Percentiles rank a stretch among this genome's conserved stretches.
phyloP scores from a whole-genome alignment of 1,140 invertebrate genomes.

The Euwallacea fornicatus region DNA sequence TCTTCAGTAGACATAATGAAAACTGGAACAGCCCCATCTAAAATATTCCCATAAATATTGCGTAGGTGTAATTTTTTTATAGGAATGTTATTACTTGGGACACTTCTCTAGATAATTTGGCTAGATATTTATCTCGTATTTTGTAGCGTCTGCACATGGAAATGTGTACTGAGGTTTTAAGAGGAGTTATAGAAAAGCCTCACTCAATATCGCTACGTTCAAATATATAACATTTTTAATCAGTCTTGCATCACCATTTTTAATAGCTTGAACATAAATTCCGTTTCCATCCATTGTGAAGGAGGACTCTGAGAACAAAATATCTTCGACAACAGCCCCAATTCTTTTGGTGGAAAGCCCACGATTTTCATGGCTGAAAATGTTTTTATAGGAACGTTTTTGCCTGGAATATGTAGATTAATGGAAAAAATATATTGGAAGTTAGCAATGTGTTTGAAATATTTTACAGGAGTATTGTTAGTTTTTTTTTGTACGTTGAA shows the following conservation, averaged over 20 bases:
- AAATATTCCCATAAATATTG: slow-evolving; percentile 21
- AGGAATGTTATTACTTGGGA: slow-evolving; percentile 13
- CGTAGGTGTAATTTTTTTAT: slow-evolving; percentile 12
- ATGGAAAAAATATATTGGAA: too few relatives aligned
- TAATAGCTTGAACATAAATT: slow-evolving; percentile 30
- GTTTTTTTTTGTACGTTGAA: slow-evolving; percentile 16
- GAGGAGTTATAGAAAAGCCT: not conserved
- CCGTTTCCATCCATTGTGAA: slow-evolving; percentile 24
- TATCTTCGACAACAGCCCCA: slow-evolving; percentile 8
- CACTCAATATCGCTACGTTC: too few relatives aligned
- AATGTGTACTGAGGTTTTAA: not conserved
- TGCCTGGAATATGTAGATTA: slow-evolving; percentile 11
- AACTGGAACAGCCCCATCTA: slow-evolving; percentile 7
- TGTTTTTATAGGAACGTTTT: slow-evolving; percentile 23
- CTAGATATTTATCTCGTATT: slow-evolving; percentile 20
- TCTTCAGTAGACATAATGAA: slow-evolving; percentile 23
- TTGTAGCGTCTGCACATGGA: not conserved
- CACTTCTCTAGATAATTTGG: slow-evolving; percentile 18
- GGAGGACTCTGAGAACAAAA: slow-evolving; percentile 9
- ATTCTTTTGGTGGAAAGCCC: slow-evolving; percentile 15
- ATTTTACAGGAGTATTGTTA: slow-evolving; percentile 17
- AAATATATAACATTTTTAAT: slow-evolving; percentile 27
- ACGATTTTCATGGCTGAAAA: slow-evolving; percentile 29
- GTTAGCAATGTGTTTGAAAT: not conserved
- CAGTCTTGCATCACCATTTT: slow-evolving; percentile 10